These are phyloP conservation scores for Passer montanus DNA, from an alignment of 2,113 vertebrate species.

Conservation along the genomic window DNA sequence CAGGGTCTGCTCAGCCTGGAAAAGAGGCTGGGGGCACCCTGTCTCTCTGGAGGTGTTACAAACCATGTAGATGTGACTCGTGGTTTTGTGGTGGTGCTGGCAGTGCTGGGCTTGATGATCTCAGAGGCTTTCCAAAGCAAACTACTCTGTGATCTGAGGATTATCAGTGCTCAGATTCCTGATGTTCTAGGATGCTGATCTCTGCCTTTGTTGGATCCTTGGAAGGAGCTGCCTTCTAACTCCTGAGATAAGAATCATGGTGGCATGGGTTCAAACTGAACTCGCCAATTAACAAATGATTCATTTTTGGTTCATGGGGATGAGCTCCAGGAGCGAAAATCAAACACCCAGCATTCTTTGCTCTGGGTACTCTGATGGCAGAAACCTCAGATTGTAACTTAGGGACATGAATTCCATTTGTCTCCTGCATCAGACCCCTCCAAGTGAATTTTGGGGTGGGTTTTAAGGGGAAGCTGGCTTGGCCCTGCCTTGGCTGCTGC, in stretches of 20 bases:
- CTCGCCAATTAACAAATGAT: neutral
- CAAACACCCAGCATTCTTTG: neutral
- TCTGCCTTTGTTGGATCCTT: neutral
- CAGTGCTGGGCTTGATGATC: neutral
- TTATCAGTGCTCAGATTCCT: neutral
- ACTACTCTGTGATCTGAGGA: neutral
- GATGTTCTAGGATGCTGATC: neutral
- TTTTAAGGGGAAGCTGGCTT: neutral
- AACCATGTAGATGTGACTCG: neutral
- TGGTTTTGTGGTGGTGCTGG: neutral
- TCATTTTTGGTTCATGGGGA: neutral
- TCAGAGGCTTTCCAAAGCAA: neutral
- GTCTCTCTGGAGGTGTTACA: neutral
- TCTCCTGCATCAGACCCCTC: neutral
- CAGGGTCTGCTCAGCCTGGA: neutral
- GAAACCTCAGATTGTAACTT: neutral
- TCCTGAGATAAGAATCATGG: fast-evolving
- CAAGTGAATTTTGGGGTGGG: neutral
- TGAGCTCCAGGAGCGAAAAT: neutral
- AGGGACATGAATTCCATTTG: fast-evolving
- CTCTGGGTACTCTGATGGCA: neutral
- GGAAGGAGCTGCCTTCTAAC: neutral
- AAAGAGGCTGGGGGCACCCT: neutral
- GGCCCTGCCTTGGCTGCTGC: neutral
- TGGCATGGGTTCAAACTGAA: neutral